Base-by-base conservation (phyloP, 92 coral and sea anemone genomes). In the Parazoanthus darwini region DNA sequence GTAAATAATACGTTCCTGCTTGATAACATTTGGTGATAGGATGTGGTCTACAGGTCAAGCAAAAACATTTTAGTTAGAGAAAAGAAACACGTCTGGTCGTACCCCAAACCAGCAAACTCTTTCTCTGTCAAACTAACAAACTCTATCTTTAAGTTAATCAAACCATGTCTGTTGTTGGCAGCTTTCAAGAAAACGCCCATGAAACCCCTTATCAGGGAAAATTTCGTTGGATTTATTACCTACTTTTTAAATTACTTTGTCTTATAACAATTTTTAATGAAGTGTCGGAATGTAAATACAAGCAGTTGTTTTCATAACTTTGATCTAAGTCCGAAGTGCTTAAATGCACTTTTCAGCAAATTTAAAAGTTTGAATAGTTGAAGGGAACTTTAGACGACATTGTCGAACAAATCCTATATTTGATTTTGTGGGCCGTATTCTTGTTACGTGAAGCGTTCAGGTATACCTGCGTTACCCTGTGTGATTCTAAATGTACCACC, bases 401-500 rank as follows among this genome's bases (percentile, higher is more conserved):
- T 63, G 25, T 63, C 6, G 59, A n/a, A 20, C 15, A 73, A 5
- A 29, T 73, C 42, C 43, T 73, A 80, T 51, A 4, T 2, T 26
- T 26, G 15, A 3, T 58, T 80, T 80, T 80, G 26, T 14, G 39
- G 36, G 39, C 50, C 8, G 20, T 25, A 23, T 23, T 38, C 25
- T 42, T 66, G 87, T 70, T 70, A 5, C 68, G 48, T 46, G 67
- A 84, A 84, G 87, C 79, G 67, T 84, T 29, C 5, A 8, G 44
- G 6, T 18, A 44, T 44, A 84, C 87, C 87, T 84, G 87, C 29
- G 66, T 10, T 83, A 14, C 66, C 39, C 63, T 83, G 22, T 68
- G 66, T 84, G 79, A 33, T 84, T 70, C 3, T 84, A 5, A 84
- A 84, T 84, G 65, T 6, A 48, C 44, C 87, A 84, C 87, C 51